Base-by-base conservation (phyloP, 2,797 vertebrate genomes). In the Sebastes dallii region DNA sequence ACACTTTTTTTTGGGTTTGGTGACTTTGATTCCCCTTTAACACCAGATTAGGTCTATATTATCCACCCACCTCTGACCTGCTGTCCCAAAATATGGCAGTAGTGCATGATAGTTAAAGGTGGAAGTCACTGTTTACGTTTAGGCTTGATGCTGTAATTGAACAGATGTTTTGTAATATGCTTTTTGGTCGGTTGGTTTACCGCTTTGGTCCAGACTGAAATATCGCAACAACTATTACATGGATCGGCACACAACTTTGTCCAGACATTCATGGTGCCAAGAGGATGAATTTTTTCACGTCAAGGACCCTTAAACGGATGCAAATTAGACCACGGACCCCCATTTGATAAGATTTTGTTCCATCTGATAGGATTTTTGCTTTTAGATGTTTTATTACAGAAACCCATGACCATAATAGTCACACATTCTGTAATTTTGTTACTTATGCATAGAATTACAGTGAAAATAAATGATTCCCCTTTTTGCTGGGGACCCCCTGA, bases 1-100 rank as follows among this genome's bases (percentile, higher is more conserved):
- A 42, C 24, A 24, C 11, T 24, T 66, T 61, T 66, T 61, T 77
- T 59, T 64, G 52, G 52, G 72, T 81, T 72, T 75, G 73, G 61
- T 55, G 75, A 54, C 59, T 81, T 78, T 32, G 25, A 18, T 39
- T 65, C 14, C 14, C 16, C 18, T 66, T 67, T 59, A 74, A 71
- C 61, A 68, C 36, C 24, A 65, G 32, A 69, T 80, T 52, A 75
- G 12, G 7, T 39, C 50, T 74, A 50, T 77, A 30, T 32, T 64
- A 65, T 71, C 20, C 24, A 25, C 14, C 30, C 10, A 69, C 20
- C 29, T 65, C 39, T 70, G 32, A 18, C 12, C 29, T 39, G n/a
- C 46, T 75, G 22, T 29, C 9, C 59, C 24, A 42, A 54, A 74
- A 68, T 72, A 22, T 67, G 39, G 3, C 8, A 71, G 60, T 14